Conservation (phyloP, 2,888 invertebrate species). For the Linyphia triangularis region DNA sequence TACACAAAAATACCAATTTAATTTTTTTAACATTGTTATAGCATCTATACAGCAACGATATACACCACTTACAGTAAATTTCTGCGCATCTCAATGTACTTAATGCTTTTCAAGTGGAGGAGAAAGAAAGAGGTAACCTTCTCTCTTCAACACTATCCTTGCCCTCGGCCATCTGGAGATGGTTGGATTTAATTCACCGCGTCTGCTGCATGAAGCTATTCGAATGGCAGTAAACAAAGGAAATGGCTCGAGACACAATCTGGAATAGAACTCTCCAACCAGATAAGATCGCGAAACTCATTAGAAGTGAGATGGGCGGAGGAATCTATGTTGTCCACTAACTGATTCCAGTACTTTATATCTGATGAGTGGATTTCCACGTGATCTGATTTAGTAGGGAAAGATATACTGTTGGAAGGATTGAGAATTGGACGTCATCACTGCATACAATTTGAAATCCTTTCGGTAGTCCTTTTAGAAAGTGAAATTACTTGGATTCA, state of each 20-base stretch:
- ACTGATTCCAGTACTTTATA: background rate
- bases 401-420: too few species aligned
- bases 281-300: slow-evolving; percentile 3
- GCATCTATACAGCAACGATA: too few species aligned
- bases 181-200: background rate
- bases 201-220: too few species aligned
- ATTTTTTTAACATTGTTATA: too few species aligned
- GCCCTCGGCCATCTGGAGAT: background rate
- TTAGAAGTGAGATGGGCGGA: background rate
- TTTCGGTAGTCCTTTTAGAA: background rate
- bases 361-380: background rate
- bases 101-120: too few species aligned
- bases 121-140: too few species aligned
- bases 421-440: background rate
- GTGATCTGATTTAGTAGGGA: background rate
- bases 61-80: too few species aligned
- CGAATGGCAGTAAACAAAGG: slow-evolving; percentile 11
- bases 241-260: slow-evolving; percentile 1
- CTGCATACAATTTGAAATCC: too few species aligned
- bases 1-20: too few species aligned
- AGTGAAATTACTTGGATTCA: background rate
- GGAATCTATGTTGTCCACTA: background rate
- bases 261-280: background rate
- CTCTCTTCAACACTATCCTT: background rate
- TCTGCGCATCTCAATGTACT: too few species aligned